Evolutionary conservation across 2,797 vertebrate species (phyloP), one percentile per base, ranked within the genome.

Genomic region (Enteromius thamalakanensis): DNA sequence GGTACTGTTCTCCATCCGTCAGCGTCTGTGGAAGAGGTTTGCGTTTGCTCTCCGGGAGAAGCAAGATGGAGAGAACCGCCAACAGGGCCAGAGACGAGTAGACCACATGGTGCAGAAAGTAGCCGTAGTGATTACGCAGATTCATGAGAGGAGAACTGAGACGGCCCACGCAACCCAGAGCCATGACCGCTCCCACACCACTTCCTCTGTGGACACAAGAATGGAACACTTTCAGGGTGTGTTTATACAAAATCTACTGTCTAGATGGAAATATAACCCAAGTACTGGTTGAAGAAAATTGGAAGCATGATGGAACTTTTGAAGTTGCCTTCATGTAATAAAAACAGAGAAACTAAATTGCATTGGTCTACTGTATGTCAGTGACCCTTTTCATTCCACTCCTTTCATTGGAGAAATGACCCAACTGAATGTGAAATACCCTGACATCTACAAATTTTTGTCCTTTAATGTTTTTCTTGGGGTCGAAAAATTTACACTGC

Each of bases 1-100:
- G 92, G 91, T 95, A 97, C 88, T 95, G 96, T 88, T 97, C 96
- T 6, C 96, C 96, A 0, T 97, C 96, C 0, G 90, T 91, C 86
- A 97, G 93, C 21, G 94, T 94, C 92, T 97, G 96, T 0, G 96
- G 96, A 89, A 97, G 93, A 0, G 95, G 92, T 91, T 97, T 97
- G 89, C 96, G 95, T 90, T 97, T 97, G 94, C 96, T 97, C 91
- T 97, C 96, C 0, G 96, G 96, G 81, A 97, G 94, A 82, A 97
- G 94, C 92, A 97, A 94, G 78, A 97, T 95, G 92, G 96, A 97
- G 21, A 97, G 94, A 40, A 97, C 95, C 26, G 96, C 96, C 80
- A 97, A 91, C 81, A 97, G 94, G 21, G 96, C 96, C 80, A 97
- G 93, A 32, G 96, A 96, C 0, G 96, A 96, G 92, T 96, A 94